These are phyloP conservation scores for Megalopta genalis DNA, from an alignment of 1,140 invertebrate species.

Conservation along the genomic window DNA sequence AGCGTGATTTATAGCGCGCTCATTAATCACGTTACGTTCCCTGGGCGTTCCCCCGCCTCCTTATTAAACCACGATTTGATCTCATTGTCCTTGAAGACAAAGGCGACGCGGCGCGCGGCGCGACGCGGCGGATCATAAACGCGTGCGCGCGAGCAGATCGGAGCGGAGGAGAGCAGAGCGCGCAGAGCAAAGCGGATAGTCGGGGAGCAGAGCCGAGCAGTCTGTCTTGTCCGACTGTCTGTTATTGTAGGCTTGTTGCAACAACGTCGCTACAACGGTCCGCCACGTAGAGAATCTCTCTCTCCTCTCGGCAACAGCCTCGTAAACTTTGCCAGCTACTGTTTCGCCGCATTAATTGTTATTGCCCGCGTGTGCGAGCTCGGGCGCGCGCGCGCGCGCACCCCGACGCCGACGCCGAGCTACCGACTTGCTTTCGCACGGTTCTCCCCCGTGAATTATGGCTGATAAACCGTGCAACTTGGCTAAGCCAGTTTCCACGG, in stretches of 20 bases:
- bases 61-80: conserved; percentile 63
- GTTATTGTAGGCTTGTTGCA: conserved; percentile 29
- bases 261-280: conserved; percentile 38
- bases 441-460: background rate
- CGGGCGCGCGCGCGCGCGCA: too few relatives aligned
- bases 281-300: conserved; percentile 25
- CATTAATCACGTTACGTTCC: conserved; percentile 60
- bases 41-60: conserved; percentile 25
- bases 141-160: background rate
- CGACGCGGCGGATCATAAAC: conserved; percentile 13
- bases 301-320: conserved; percentile 39
- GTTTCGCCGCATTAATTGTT: conserved; percentile 55
- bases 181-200: background rate
- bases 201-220: background rate
- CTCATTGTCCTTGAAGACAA: conserved; percentile 61
- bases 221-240: conserved; percentile 19
- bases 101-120: background rate
- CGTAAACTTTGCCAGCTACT: conserved; percentile 51
- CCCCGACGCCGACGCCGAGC: too few relatives aligned
- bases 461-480: background rate
- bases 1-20: conserved; percentile 62
- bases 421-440: background rate
- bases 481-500: background rate
- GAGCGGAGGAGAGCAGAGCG: too few relatives aligned
- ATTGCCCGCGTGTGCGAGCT: conserved; percentile 24